Conservation (phyloP, 1,140 invertebrate genomes). For the Vollenhovia emeryi region DNA sequence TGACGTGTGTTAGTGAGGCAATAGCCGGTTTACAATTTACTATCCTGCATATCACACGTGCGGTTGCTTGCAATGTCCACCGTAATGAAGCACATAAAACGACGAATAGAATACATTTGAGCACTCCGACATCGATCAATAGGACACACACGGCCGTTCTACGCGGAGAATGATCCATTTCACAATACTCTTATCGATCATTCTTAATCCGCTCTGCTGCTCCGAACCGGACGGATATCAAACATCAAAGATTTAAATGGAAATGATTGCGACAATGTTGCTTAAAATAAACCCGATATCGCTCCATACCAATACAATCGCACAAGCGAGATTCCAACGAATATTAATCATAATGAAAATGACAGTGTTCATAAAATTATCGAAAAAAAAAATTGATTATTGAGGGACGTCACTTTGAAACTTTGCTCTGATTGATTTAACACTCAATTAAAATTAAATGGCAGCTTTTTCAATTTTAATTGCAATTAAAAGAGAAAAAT, state of each 20-base stretch:
- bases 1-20: slow-evolving; percentile 9
- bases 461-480: not conserved
- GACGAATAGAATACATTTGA: slow-evolving; percentile 30
- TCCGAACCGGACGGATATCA: slow-evolving; percentile 10
- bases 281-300: not conserved
- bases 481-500: not conserved
- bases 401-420: not conserved
- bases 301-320: not conserved
- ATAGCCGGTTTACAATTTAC: slow-evolving; percentile 54
- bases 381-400: not conserved
- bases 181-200: slow-evolving; percentile 49
- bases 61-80: slow-evolving; percentile 3
- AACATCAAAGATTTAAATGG: slow-evolving; percentile 28
- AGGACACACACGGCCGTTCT: not conserved
- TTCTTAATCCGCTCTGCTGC: slow-evolving; percentile 37
- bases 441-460: not conserved
- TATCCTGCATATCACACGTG: not conserved
- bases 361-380: not conserved
- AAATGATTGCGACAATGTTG: slow-evolving; percentile 28
- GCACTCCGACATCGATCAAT: slow-evolving; percentile 19
- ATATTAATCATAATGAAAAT: slow-evolving; percentile 16
- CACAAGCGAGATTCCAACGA: not conserved
- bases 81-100: slow-evolving; percentile 41
- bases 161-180: slow-evolving; percentile 28
- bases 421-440: not conserved